Evolutionary conservation across 2,797 vertebrate species (phyloP), one percentile per base, ranked within the genome.

Genomic region (Emydoidea blandingii): DNA sequence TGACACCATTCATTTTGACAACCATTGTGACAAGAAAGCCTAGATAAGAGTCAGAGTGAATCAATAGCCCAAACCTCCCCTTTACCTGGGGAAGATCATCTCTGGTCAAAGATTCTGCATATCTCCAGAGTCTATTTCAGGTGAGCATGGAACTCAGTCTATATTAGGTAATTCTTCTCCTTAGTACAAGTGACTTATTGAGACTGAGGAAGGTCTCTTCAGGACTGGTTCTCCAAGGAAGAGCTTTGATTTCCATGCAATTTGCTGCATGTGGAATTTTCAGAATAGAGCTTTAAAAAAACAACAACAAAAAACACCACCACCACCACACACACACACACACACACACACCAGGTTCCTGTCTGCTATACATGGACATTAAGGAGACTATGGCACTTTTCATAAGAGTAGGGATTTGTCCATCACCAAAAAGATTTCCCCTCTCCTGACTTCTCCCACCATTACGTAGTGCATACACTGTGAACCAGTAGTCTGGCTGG

Each of bases 101-200:
- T 62, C 34, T 52, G 83, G 34, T 27, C 59, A 81, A 54, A 57
- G 14, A 86, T 34, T 92, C 10, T n/a, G 84, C 4, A 52, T 10
- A 83, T 4, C 3, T 88, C 29, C 80, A 56, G 85, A 93, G 62
- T 80, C 8, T 14, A 27, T 53, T 85, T 80, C 3, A 3, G 1
- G 23, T 23, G 5, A 3, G 21, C 86, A 8, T 89, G 23, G 14
- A 92, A 79, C 0, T 0, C 5, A 44, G 19, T 25, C 87, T 79
- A 86, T 90, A 94, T 15, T 1, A 91, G 5, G 81, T 41, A 81
- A 79, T 44, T 90, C 8, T 41, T 41, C 37, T 88, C 3, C 83
- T 88, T 8, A 23, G 14, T 21, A 72, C 34, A 91, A 85, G 2
- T 2, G 1, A 54, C 34, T 47, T 94, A 78, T 88, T 79, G 1